A percentile compares a stretch with the other conserved stretches of the same genome.
Conservation (phyloP, 2,113 vertebrate genomes). For the Heptranchias perlo region DNA sequence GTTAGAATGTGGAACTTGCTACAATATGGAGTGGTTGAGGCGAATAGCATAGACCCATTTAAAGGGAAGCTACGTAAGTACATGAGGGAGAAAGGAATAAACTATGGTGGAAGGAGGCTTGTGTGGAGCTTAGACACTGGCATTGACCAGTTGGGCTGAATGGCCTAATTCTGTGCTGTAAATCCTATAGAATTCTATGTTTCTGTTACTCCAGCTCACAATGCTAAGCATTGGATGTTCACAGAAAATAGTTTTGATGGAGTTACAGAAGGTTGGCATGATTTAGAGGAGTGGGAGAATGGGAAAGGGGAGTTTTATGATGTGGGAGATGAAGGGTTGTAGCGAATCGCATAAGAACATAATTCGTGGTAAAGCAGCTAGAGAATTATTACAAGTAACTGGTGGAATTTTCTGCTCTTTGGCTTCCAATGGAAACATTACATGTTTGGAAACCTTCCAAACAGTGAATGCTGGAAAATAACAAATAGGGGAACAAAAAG, state of each 20-base stretch:
- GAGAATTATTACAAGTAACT: neutral
- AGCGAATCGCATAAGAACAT: neutral
- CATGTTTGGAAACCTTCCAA: conserved; percentile 18
- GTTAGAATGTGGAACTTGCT: too few relatives aligned
- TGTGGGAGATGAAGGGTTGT: neutral
- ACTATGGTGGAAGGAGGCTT: neutral
- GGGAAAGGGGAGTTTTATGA: neutral
- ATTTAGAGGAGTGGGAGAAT: neutral
- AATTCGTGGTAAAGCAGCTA: neutral
- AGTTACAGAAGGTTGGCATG: neutral
- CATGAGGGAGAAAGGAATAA: too few relatives aligned
- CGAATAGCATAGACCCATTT: too few relatives aligned
- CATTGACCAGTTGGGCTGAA: neutral
- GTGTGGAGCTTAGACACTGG: neutral
- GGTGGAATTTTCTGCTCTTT: conserved; percentile 14
- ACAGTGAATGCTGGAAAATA: neutral
- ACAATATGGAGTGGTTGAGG: too few relatives aligned
- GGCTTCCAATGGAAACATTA: neutral
- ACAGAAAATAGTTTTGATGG: neutral
- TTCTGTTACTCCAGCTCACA: neutral
- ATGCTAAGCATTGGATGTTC: neutral
- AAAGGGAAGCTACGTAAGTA: too few relatives aligned
- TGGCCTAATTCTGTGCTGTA: too few relatives aligned
- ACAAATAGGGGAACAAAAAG: neutral
- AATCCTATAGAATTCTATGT: too few relatives aligned